Conservation (phyloP, 2,113 vertebrate species). For the Anas platyrhynchos region DNA sequence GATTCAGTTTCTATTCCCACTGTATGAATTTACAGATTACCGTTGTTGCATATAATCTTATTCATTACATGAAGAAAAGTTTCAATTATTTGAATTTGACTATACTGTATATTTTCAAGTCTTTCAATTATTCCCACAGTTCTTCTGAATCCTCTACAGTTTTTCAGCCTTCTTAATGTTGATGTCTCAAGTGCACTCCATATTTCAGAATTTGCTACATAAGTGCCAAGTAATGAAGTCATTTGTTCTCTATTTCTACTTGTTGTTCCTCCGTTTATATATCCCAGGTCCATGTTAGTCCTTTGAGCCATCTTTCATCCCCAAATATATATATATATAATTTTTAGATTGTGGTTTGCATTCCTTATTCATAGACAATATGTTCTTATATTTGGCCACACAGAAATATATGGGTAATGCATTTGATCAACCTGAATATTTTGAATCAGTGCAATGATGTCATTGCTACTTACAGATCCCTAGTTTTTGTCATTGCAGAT, state of each 20-base stretch:
- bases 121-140: not conserved
- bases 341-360: not conserved
- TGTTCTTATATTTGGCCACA: not conserved
- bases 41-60: not conserved
- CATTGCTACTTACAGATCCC: not conserved
- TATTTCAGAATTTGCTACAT: constrained; percentile 47
- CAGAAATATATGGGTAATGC: not conserved
- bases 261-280: constrained; percentile 48
- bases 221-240: constrained; percentile 58
- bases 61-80: not conserved
- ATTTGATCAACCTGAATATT: not conserved
- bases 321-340: not conserved
- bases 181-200: constrained; percentile 33
- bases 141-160: constrained; percentile 16
- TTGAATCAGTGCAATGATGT: not conserved
- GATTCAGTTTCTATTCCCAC: not conserved
- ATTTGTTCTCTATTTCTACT: constrained; percentile 63
- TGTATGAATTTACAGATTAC: constrained; percentile 6
- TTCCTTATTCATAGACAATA: not conserved
- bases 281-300: not conserved
- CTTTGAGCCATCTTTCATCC: constrained; percentile 23
- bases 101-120: not conserved
- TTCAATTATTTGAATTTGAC: constrained; percentile 12
- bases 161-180: constrained; percentile 30
- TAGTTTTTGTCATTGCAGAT: not conserved